Percentiles rank a stretch among this genome's conserved stretches.
Evolutionary conservation across 1,140 invertebrate species (phyloP).

Genomic region (Calosoma granatense): DNA sequence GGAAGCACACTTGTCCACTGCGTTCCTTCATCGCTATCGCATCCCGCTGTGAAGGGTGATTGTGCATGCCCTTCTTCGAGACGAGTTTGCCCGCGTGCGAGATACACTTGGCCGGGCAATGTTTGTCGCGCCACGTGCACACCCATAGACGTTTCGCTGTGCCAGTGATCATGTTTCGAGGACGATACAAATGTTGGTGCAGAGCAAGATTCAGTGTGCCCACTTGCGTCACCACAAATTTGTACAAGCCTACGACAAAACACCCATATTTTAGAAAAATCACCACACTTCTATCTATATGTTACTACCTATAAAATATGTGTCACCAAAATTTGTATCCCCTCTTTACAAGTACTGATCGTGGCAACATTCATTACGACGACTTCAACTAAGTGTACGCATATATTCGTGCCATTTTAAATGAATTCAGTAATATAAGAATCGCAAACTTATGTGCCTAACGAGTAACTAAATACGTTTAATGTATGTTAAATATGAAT

Average conservation of each 20-base stretch:
- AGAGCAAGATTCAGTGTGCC: neutral
- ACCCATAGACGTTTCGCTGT: slow-evolving; percentile 14
- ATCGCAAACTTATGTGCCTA: no score
- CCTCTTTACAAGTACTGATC: neutral
- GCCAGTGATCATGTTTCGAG: neutral
- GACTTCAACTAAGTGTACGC: no score
- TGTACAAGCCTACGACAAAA: slow-evolving; percentile 1
- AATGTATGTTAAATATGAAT: no score
- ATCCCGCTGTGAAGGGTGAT: slow-evolving; percentile 15
- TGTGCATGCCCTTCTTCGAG: slow-evolving; percentile 20
- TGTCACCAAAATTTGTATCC: no score
- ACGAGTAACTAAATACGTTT: no score
- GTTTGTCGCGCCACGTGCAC: slow-evolving; percentile 18
- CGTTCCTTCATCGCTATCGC: neutral
- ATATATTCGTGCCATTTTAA: no score
- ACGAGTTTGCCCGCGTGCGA: slow-evolving; percentile 19
- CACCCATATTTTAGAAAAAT: neutral
- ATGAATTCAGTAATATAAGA: no score
- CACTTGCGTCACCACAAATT: neutral
- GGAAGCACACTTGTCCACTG: neutral
- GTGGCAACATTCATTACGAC: no score
- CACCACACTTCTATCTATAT: neutral
- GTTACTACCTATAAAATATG: no score
- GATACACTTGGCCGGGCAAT: slow-evolving; percentile 21
- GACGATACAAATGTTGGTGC: slow-evolving; percentile 1